These are phyloP conservation scores for Onychostruthus taczanowskii DNA, from an alignment of 2,113 vertebrate genomes.

Conservation along the genomic window DNA sequence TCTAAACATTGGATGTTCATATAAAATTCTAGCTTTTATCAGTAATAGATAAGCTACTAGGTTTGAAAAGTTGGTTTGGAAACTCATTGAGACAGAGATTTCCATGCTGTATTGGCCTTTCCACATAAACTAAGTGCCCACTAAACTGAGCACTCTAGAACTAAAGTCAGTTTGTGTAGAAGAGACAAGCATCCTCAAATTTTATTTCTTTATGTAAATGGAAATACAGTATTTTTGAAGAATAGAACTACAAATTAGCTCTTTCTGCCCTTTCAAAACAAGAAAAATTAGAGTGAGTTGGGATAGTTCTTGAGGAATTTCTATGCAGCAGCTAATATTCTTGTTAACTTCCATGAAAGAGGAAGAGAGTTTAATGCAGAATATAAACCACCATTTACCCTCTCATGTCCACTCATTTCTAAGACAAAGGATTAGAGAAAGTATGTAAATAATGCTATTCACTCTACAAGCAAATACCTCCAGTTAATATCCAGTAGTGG, in stretches of 20 bases:
- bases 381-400: neutral
- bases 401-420: neutral
- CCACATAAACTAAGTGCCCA: rapidly evolving
- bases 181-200: neutral
- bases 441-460: neutral
- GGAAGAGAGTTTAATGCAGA: neutral
- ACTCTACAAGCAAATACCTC: neutral
- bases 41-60: neutral
- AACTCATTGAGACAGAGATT: neutral
- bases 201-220: neutral
- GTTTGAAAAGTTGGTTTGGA: neutral
- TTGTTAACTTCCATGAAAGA: neutral
- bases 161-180: neutral
- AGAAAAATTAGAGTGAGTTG: neutral
- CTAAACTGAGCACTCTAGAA: neutral
- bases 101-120: neutral
- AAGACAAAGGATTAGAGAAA: neutral
- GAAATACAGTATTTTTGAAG: neutral
- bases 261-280: neutral
- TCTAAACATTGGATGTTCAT: neutral
- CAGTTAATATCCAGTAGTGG: neutral
- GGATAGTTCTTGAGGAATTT: neutral
- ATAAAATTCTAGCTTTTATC: neutral
- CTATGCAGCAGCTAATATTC: neutral
- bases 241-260: neutral